Evolutionary conservation across 2,797 vertebrate species (phyloP).

Genomic region (Parambassis ranga): DNA sequence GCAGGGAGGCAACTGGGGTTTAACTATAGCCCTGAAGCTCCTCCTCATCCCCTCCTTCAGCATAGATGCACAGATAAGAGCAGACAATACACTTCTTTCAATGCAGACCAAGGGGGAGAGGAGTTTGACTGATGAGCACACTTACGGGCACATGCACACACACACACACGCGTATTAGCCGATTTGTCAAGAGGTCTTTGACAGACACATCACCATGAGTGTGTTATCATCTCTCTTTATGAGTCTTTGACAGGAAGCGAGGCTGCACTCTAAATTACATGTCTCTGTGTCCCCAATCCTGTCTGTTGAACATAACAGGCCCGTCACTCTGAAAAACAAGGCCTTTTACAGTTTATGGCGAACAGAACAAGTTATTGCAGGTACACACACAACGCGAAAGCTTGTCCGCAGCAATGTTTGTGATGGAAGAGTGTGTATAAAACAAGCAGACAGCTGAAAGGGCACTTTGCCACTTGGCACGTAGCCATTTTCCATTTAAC

Average conservation of each 20-base stretch:
- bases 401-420: constrained; percentile 42
- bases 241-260: constrained; percentile 69
- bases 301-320: constrained; percentile 39
- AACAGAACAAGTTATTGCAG: constrained; percentile 60
- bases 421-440: constrained; percentile 59
- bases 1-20: constrained; percentile 47
- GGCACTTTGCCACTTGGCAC: constrained; percentile 71
- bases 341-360: constrained; percentile 51
- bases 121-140: constrained; percentile 42
- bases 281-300: constrained; percentile 52
- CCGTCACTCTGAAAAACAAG: constrained; percentile 39
- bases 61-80: constrained; percentile 74
- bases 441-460: constrained; percentile 71
- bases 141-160: constrained; percentile 9
- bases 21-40: constrained; percentile 53
- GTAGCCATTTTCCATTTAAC: constrained; percentile 74
- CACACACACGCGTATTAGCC: constrained; percentile 3
- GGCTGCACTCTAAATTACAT: constrained; percentile 66
- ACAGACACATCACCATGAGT: constrained; percentile 37
- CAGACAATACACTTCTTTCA: constrained; percentile 74
- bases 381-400: constrained; percentile 18
- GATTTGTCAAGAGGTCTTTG: constrained; percentile 29
- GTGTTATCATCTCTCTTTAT: constrained; percentile 75
- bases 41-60: constrained; percentile 29
- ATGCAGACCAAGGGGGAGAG: constrained; percentile 24